Evolutionary conservation across 2,113 vertebrate genomes (phyloP).

Genomic region (Antechinus flavipes): DNA sequence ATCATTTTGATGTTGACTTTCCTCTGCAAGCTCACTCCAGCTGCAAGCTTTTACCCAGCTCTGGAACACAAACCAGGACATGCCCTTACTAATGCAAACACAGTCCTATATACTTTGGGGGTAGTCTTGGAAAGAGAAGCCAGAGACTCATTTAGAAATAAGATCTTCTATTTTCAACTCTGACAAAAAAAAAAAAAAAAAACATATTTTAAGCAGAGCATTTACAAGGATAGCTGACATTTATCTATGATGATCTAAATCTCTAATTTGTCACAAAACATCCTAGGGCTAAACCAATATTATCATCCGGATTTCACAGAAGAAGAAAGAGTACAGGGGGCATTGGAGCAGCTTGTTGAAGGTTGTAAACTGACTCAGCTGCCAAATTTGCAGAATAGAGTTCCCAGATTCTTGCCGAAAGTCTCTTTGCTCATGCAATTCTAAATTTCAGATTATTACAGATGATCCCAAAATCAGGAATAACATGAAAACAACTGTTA

Average conservation of each 20-base stretch:
- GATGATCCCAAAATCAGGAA: not conserved
- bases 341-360: constrained; percentile 10
- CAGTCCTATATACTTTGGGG: constrained; percentile 26
- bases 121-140: not conserved
- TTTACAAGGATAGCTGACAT: constrained; percentile 12
- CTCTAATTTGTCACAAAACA: constrained; percentile 34
- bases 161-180: constrained; percentile 2
- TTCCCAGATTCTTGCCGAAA: constrained; percentile 25
- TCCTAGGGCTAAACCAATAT: constrained; percentile 25
- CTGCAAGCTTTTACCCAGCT: constrained; percentile 69
- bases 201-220: not conserved
- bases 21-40: constrained; percentile 59
- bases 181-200: not conserved
- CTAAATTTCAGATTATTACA: not conserved
- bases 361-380: not conserved
- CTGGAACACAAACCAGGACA: constrained; percentile 44
- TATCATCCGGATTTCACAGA: constrained; percentile 6
- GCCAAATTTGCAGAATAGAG: not conserved
- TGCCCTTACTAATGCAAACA: constrained; percentile 64
- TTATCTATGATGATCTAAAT: not conserved
- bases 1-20: constrained; percentile 60
- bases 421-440: not conserved
- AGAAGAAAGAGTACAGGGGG: constrained; percentile 8
- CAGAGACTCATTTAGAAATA: not conserved
- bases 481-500: not conserved